Percentiles rank a stretch among this genome's conserved stretches.
These are phyloP conservation scores for Python bivittatus DNA, from an alignment of 2,113 vertebrate genomes.

Conservation along the genomic window DNA sequence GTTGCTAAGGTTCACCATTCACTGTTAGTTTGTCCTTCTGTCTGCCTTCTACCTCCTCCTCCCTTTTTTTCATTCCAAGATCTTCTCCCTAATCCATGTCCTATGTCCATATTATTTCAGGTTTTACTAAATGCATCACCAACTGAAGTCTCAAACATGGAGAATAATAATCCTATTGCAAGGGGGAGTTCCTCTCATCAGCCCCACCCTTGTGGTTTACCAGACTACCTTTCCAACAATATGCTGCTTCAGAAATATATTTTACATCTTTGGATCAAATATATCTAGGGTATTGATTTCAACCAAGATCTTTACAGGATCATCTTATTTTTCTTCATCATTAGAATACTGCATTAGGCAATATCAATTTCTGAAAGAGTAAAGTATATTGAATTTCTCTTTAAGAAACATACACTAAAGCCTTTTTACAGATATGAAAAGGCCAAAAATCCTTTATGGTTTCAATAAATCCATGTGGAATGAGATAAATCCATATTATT, in stretches of 20 bases:
- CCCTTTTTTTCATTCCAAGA: slow-evolving; percentile 63
- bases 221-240: slow-evolving; percentile 36
- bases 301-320: background rate
- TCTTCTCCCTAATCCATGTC: slow-evolving; percentile 57
- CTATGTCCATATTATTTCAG: slow-evolving; percentile 42
- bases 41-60: slow-evolving; percentile 54
- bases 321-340: background rate
- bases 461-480: slow-evolving; percentile 18
- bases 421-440: slow-evolving; percentile 29
- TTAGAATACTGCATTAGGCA: slow-evolving; percentile 38
- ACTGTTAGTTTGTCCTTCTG: slow-evolving; percentile 55
- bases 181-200: slow-evolving; percentile 39
- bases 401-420: slow-evolving; percentile 23
- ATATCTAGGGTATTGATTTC: background rate
- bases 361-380: background rate
- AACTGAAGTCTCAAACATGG: slow-evolving; percentile 65
- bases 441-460: slow-evolving; percentile 35
- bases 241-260: slow-evolving; percentile 43
- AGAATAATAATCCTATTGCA: slow-evolving; percentile 42
- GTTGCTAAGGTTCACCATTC: slow-evolving; percentile 43
- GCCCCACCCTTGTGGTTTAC: slow-evolving; percentile 61
- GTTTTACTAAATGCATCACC: slow-evolving; percentile 58
- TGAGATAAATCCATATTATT: slow-evolving; percentile 37
- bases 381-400: slow-evolving; percentile 20
- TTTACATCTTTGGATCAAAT: slow-evolving; percentile 28